These are phyloP conservation scores for Cryptotermes secundus DNA, from an alignment of 1,140 invertebrate genomes.

Conservation along the genomic window DNA sequence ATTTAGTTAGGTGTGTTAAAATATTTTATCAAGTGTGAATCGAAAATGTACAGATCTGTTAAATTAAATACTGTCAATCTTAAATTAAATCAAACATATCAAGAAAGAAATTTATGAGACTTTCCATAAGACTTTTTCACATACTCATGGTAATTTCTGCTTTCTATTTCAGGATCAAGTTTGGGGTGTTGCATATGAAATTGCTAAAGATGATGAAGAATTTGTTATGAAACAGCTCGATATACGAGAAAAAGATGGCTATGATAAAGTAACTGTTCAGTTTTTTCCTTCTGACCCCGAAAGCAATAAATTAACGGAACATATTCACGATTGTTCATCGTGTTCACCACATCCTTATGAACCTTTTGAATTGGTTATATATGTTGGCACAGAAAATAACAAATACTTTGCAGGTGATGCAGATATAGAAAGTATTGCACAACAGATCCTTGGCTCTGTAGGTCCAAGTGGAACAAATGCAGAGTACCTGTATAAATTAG, in stretches of 20 bases:
- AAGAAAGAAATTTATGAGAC: too few species aligned
- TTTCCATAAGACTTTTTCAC: too few species aligned
- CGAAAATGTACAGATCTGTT: too few species aligned
- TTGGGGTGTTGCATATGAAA: slow-evolving; percentile 90
- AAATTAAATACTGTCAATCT: too few species aligned
- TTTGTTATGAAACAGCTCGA: slow-evolving; percentile 79
- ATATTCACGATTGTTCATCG: slow-evolving; percentile 26
- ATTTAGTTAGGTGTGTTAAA: too few species aligned
- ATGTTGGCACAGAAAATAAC: slow-evolving; percentile 78
- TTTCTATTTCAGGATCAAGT: slow-evolving; percentile 60
- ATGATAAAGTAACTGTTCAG: slow-evolving; percentile 63
- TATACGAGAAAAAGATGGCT: slow-evolving; percentile 88
- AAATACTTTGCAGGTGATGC: slow-evolving; percentile 72
- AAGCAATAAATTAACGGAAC: slow-evolving; percentile 34
- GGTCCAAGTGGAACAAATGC: slow-evolving; percentile 86
- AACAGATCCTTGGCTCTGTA: slow-evolving; percentile 66
- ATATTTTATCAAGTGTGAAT: too few species aligned
- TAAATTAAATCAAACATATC: too few species aligned
- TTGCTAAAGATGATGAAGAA: slow-evolving; percentile 65
- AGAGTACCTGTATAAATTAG: slow-evolving; percentile 86
- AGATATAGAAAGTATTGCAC: slow-evolving; percentile 72
- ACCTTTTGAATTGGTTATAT: slow-evolving; percentile 75
- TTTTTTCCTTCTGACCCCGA: slow-evolving; percentile 65
- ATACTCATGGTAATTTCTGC: neutral
- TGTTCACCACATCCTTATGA: slow-evolving; percentile 37